Base-by-base conservation (phyloP, 2,797 vertebrate genomes). In the Neoniphon sammara region DNA sequence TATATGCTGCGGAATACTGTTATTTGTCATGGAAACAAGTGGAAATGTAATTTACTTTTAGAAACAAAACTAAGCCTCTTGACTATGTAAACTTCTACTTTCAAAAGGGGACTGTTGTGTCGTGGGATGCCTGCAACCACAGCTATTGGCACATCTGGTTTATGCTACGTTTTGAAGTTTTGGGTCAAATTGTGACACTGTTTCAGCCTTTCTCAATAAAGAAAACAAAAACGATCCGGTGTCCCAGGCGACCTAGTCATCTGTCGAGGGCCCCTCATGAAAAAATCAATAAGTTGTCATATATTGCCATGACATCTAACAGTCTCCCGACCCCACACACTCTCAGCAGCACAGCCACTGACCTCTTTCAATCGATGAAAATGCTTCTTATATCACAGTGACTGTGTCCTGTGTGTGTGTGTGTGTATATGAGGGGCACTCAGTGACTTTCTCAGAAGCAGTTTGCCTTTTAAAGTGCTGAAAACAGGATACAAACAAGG, bases 401-500 rank as follows among this genome's bases (percentile, higher is more conserved):
- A 64, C 20, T n/a, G 60, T 12, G n/a, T 36, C n/a, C 14, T 55
- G 42, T 30, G 8, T 59, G 27, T 52, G 18, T 65, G n/a, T 31
- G 46, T 52, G 36, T 60, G 53, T 47, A 63, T 72, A 36, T 59
- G 27, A 6, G 7, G 31, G 11, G 20, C 47, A 42, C 52, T 23
- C 54, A 60, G 63, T 39, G 54, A 66, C 65, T 53, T 78, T 76
- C 47, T 78, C 57, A 6, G 39, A 76, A 60, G 46, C 66, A 20
- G 44, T 57, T 70, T 72, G 15, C 25, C 53, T 17, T 25, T 66
- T 39, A 66, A n/a, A 70, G 59, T 39, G 36, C 36, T 11, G 36
- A 39, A 76, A 44, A 12, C 55, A n/a, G 47, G 49, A 54, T 39
- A 65, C 55, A 75, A 78, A 77, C 85, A 84, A 59, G 76, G 72